Conservation (phyloP, 2,888 invertebrate genomes). For the Cinara cedri region DNA sequence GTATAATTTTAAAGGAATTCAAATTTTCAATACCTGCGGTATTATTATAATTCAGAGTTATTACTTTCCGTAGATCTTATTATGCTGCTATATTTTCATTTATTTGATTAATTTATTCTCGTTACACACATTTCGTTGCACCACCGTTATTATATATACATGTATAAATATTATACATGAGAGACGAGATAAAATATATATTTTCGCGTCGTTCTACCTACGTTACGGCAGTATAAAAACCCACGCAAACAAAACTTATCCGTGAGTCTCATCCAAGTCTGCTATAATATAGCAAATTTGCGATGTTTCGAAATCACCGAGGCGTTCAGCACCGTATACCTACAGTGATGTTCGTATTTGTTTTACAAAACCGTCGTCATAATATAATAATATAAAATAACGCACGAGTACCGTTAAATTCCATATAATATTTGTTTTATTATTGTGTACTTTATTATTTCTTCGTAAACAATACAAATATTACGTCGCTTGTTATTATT, state of each 20-base stretch:
- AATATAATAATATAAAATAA: not conserved
- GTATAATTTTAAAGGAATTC: no score
- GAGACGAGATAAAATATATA: slow-evolving; percentile 1
- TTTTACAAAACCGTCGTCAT: not conserved
- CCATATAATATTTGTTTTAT: not conserved
- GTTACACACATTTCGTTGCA: slow-evolving; percentile 10
- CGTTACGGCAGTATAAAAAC: not conserved
- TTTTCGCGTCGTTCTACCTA: slow-evolving; percentile 14
- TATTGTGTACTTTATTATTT: not conserved
- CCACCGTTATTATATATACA: not conserved
- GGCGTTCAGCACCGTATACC: slow-evolving; percentile 1
- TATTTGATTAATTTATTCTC: slow-evolving; percentile 11
- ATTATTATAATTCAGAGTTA: no score
- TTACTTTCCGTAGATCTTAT: no score
- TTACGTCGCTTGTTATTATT: not conserved
- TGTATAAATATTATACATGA: no score
- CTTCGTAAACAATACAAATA: no score
- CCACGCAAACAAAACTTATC: slow-evolving; percentile 4
- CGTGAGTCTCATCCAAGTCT: not conserved
- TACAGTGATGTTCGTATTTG: not conserved
- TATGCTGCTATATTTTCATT: no score
- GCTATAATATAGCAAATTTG: not conserved
- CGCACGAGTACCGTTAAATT: not conserved
- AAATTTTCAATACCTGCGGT: no score
- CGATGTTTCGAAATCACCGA: slow-evolving; percentile 14